Base-by-base conservation (phyloP, 2,888 invertebrate species). In the Odontomyia ornata region DNA sequence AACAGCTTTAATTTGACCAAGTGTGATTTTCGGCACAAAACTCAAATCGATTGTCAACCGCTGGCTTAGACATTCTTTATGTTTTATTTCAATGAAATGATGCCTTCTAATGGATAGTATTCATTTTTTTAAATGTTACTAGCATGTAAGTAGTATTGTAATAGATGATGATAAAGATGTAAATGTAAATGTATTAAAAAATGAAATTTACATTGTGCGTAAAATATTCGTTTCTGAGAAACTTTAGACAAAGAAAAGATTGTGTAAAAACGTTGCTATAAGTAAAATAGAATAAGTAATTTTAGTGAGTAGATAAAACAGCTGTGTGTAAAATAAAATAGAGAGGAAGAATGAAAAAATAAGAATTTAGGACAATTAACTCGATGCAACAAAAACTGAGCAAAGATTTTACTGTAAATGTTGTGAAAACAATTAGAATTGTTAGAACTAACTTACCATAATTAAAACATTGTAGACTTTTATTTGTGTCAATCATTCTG, bases 61-160 rank as follows among this genome's bases (percentile, higher is more conserved):
- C 25, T 60, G 25, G 23, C 13, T 60, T 60, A 60, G 25, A 60
- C 18, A 60, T 60, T 60, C 21, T 13, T 56, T 60, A 11, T 30
- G 15, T 64, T 64, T 64, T 64, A 64, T 64, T 64, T 64, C 64
- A 64, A 64, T 64, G 64, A 64, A 64, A 64, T 64, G 64, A 64
- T 64, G 64, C 64, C 64, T 64, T 64, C 64, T 28, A 9, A 64
- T 64, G 28, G 27, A 64, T 64, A 64, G 64, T 64, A 64, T 28
- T 64, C 64, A 28, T 64, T 64, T 64, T 64, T 64, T 64, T 64
- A 64, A 64, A 64, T 64, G 64, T 64, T 28, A 13, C n/a, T 28
- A 64, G n/a, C 1, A n/a, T 11, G 30, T 30, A 64, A 64, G 28
- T 36, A 60, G 25, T 21, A 60, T 9, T 5, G 18, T 25, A 4